phyloP scores from a whole-genome alignment of 1,140 invertebrate species.

The Drosophila setifemur region DNA sequence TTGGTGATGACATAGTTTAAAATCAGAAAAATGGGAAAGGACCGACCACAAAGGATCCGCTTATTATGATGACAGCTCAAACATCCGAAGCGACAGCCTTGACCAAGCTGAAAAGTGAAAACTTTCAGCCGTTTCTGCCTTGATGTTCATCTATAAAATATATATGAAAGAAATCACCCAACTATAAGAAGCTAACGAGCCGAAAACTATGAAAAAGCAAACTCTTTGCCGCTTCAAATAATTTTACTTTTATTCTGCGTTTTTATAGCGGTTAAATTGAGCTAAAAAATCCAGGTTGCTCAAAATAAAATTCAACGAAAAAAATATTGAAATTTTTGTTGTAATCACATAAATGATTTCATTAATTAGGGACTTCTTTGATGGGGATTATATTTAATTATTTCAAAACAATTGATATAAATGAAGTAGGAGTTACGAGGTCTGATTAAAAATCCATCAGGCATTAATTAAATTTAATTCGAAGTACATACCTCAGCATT shows the following conservation, averaged over 20 bases:
- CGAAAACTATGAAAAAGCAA: slow-evolving; percentile 67
- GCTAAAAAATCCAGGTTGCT: too few species aligned
- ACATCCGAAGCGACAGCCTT: slow-evolving; percentile 50
- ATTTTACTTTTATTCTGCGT: slow-evolving; percentile 17
- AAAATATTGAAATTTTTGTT: too few species aligned
- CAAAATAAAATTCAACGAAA: too few species aligned
- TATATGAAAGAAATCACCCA: slow-evolving; percentile 49
- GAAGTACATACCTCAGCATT: too few species aligned
- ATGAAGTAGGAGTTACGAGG: too few species aligned
- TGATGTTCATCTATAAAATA: slow-evolving; percentile 35
- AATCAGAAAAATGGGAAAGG: slow-evolving; percentile 5
- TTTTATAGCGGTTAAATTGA: slow-evolving; percentile 1
- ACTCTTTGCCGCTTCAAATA: slow-evolving; percentile 18
- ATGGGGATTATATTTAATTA: too few species aligned
- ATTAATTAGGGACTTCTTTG: too few species aligned
- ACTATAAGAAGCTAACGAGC: slow-evolving; percentile 74
- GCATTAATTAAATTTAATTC: too few species aligned
- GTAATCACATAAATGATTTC: too few species aligned
- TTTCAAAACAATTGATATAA: too few species aligned
- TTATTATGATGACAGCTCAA: slow-evolving; percentile 37
- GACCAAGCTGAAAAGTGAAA: slow-evolving; percentile 76
- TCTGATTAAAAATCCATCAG: too few species aligned
- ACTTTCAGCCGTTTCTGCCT: slow-evolving; percentile 58
- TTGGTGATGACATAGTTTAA: slow-evolving; percentile 42
- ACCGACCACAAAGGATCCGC: slow-evolving; percentile 31